These are phyloP conservation scores for Mesorhabditis spiculigera DNA, from an alignment of 2,888 invertebrate genomes.

Conservation along the genomic window DNA sequence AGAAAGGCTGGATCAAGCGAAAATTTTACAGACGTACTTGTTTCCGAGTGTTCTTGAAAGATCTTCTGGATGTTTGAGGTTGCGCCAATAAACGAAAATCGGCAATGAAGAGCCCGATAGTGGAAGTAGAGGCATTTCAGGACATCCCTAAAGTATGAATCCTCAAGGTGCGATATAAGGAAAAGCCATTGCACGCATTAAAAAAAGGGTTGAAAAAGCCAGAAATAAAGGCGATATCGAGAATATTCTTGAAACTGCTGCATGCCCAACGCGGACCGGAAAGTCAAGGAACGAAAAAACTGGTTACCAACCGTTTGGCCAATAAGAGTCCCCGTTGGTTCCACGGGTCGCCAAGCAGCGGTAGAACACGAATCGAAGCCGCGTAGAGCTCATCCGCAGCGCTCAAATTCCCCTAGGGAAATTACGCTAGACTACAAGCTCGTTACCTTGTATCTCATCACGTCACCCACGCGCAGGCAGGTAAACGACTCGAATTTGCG, in stretches of 20 bases:
- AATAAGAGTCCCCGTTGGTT: slow-evolving; percentile 25
- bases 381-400: slow-evolving; percentile 23
- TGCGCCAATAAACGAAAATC: neutral
- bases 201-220: no score
- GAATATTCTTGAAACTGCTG: no score
- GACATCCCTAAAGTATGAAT: neutral
- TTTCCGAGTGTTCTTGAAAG: neutral
- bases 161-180: neutral
- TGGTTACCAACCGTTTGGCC: neutral
- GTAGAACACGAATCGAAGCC: slow-evolving; percentile 19
- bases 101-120: neutral
- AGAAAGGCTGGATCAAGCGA: neutral
- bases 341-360: slow-evolving; percentile 27
- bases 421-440: neutral
- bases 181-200: no score
- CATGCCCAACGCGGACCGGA: no score
- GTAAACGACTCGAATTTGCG: slow-evolving; percentile 12
- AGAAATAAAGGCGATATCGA: no score
- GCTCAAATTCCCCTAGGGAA: no score
- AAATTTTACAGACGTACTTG: neutral
- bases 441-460: slow-evolving; percentile 34
- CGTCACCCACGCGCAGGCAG: slow-evolving; percentile 34
- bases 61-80: slow-evolving; percentile 1
- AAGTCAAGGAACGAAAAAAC: no score
- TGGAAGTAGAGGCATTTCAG: neutral